phyloP scores from a whole-genome alignment of 2,888 invertebrate genomes.

The Myopa testacea region DNA sequence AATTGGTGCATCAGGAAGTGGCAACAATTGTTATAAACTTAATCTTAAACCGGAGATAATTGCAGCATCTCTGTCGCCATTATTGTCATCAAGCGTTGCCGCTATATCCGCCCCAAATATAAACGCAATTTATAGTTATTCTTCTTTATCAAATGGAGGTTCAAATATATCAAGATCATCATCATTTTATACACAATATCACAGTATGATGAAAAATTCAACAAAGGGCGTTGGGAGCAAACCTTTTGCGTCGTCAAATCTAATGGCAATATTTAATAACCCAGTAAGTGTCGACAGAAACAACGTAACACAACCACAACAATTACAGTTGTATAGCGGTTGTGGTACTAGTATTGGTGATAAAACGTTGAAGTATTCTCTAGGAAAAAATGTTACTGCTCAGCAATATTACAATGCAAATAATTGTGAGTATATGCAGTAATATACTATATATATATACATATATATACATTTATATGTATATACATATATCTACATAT shows the following conservation, averaged over 20 bases:
- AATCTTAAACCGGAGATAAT: neutral
- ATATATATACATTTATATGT: no score
- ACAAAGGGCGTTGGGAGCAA: neutral
- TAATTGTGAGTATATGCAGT: slow-evolving; percentile 14
- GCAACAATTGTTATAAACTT: neutral
- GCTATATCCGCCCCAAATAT: neutral
- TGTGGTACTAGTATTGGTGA: neutral
- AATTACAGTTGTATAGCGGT: neutral
- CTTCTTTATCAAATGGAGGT: neutral
- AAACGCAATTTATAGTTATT: neutral
- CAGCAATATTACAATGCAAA: neutral
- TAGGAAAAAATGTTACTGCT: neutral
- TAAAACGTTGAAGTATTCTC: neutral
- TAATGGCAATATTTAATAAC: neutral
- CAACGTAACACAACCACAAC: neutral
- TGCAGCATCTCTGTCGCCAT: neutral
- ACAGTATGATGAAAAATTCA: neutral
- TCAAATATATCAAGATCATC: no score
- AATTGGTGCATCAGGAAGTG: slow-evolving; percentile 11
- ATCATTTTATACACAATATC: neutral
- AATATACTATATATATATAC: no score
- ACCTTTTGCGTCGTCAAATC: neutral
- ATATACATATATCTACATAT: no score
- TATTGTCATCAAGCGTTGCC: slow-evolving; percentile 2
- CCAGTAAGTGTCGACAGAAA: neutral